phyloP scores from a whole-genome alignment of 2,113 vertebrate genomes.

The Peromyscus leucopus region DNA sequence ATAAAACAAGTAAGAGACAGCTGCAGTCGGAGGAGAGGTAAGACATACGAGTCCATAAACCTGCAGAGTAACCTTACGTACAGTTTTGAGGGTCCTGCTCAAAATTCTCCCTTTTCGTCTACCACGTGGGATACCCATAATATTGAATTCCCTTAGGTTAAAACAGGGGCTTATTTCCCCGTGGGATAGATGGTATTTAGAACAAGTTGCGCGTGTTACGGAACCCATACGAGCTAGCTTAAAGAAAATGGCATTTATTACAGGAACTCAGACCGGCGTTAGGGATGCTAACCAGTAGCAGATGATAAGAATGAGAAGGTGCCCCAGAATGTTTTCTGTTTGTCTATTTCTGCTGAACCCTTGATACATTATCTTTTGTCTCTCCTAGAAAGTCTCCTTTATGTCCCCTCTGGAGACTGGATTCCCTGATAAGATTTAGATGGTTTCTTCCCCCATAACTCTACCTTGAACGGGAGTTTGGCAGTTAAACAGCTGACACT shows the following conservation, averaged over 20 bases:
- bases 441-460: not conserved
- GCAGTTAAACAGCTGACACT: not conserved
- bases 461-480: not conserved
- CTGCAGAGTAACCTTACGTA: not conserved
- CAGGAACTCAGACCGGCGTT: not conserved
- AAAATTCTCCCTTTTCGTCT: not conserved
- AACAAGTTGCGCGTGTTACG: not conserved
- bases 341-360: not conserved
- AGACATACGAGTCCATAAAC: not conserved
- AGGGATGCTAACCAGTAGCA: not conserved
- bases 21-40: not conserved
- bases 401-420: not conserved
- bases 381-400: not conserved
- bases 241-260: not conserved
- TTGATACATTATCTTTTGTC: not conserved
- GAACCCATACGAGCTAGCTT: not conserved
- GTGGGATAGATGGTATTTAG: not conserved
- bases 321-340: not conserved
- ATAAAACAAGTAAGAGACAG: not conserved
- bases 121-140: not conserved
- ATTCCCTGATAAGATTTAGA: not conserved
- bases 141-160: not conserved
- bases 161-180: constrained; percentile 5
- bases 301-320: not conserved
- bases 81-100: not conserved